Base-by-base conservation (phyloP, 2,797 vertebrate genomes). In the Hydrocynus forskahlii region DNA sequence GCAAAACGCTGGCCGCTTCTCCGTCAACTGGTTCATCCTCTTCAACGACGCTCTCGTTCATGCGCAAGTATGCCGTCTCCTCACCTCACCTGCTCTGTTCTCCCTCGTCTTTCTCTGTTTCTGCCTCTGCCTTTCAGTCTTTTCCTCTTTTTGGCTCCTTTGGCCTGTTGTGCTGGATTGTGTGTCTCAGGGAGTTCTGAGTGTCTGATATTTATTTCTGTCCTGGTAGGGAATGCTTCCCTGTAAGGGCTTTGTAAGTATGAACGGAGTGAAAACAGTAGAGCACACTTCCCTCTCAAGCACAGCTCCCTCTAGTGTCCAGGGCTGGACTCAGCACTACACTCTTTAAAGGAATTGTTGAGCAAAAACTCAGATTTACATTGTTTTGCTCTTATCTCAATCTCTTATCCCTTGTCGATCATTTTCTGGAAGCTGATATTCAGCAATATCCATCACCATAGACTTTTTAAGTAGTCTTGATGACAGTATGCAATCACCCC, bases 21-120 rank as follows among this genome's bases (percentile, higher is more conserved):
- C 98, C 71, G 96, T 96, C 62, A 98, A 98, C 86, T 97, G 97
- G 96, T 99, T 99, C 89, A 98, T 99, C 78, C 95, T 99, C 75
- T 99, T 99, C 88, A 99, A 94, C 0, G 97, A 99, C 40, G 94
- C 95, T 13, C 92, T 99, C 79, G 97, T 99, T 50, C 97, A 99
- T 76, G 96, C 96, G 73, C 98, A 99, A 97, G 98, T 99, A 98
- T 25, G 97, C 40, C 14, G 17, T 9, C 55, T 67, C 5, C 35
- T 52, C 78, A 66, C 19, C 45, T 21, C 35, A 4, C 35, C 35
- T 12, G 25, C 19, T 43, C n/a, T 66, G 54, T 70, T 25, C 52
- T 48, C 67, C 35, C 38, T 59, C 12, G n/a, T 76, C 23, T 17
- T n/a, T 29, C 6, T 74, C 25, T 62, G 50, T 38, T 62, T 66